phyloP scores from a whole-genome alignment of 2,888 invertebrate genomes.

The Parasteatoda lunata region DNA sequence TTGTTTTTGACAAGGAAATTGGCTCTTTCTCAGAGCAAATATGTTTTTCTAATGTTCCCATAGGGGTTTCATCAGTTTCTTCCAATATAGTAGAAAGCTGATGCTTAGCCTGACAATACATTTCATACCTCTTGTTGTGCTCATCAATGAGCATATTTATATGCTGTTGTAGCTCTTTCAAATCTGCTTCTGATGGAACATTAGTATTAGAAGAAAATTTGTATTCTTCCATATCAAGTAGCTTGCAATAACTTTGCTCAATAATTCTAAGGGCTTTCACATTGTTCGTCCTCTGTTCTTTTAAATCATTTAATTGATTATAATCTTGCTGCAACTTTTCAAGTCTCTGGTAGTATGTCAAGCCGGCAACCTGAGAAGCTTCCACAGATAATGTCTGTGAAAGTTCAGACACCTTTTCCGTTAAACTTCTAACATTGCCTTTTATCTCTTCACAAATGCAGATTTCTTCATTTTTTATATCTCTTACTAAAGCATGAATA shows the following conservation, averaged over 20 bases:
- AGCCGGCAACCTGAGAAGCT: background rate
- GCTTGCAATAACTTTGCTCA: constrained; percentile 22
- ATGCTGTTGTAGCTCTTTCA: constrained; percentile 25
- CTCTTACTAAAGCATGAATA: constrained; percentile 20
- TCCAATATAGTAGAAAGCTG: constrained; percentile 21
- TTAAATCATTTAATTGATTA: constrained; percentile 8
- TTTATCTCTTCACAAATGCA: constrained; percentile 11
- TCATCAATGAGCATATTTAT: constrained; percentile 26
- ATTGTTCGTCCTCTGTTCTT: background rate
- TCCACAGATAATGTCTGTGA: background rate
- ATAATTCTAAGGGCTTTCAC: constrained; percentile 16
- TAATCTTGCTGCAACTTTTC: constrained; percentile 14
- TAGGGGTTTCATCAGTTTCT: constrained; percentile 17
- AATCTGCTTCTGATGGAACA: constrained; percentile 30
- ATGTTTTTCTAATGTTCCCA: constrained; percentile 20
- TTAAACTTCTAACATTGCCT: constrained; percentile 10
- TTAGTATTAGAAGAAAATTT: constrained; percentile 9
- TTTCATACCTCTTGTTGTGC: constrained; percentile 11
- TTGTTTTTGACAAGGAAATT: constrained; percentile 21
- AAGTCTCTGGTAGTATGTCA: constrained; percentile 14
- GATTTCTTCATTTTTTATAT: constrained; percentile 31
- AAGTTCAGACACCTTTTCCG: constrained; percentile 16
- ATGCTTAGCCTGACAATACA: background rate
- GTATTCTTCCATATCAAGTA: constrained; percentile 12
- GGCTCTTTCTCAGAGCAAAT: constrained; percentile 15